Evolutionary conservation across 1,140 invertebrate genomes (phyloP).

Genomic region (Sitobion miscanthi): DNA sequence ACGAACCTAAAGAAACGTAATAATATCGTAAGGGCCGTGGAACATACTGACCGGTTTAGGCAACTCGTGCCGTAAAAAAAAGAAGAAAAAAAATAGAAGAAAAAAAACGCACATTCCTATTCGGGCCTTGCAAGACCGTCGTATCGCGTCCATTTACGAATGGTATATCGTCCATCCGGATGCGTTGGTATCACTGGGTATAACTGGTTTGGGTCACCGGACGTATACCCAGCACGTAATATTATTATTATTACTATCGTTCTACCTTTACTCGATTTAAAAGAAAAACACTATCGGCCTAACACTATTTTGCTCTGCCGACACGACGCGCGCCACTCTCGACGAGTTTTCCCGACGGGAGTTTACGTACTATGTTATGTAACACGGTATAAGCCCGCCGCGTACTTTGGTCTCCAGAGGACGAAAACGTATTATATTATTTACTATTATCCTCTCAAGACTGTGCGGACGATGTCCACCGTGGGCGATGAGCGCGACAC

Average conservation of each 20-base stretch:
- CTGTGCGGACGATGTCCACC: background rate
- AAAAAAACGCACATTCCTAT: constrained; percentile 32
- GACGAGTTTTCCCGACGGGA: background rate
- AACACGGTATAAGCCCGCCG: too few species aligned
- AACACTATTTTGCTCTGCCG: background rate
- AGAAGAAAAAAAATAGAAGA: background rate
- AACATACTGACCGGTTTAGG: constrained; percentile 26
- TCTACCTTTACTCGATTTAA: background rate
- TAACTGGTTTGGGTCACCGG: constrained; percentile 44
- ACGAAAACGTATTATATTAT: background rate
- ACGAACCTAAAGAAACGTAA: background rate
- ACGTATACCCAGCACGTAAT: background rate
- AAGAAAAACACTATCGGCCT: background rate
- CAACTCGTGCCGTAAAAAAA: background rate
- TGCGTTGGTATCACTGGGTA: constrained; percentile 38
- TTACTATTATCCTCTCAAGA: background rate
- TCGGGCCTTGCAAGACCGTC: background rate
- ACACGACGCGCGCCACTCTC: background rate
- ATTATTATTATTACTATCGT: background rate
- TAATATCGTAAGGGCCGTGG: background rate
- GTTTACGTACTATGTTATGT: background rate
- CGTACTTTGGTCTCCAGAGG: background rate
- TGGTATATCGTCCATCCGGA: constrained; percentile 37
- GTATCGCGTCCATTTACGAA: constrained; percentile 18
- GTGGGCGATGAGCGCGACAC: background rate